Conservation (phyloP, 2,888 invertebrate species). For the Lamellibrachia satsuma region DNA sequence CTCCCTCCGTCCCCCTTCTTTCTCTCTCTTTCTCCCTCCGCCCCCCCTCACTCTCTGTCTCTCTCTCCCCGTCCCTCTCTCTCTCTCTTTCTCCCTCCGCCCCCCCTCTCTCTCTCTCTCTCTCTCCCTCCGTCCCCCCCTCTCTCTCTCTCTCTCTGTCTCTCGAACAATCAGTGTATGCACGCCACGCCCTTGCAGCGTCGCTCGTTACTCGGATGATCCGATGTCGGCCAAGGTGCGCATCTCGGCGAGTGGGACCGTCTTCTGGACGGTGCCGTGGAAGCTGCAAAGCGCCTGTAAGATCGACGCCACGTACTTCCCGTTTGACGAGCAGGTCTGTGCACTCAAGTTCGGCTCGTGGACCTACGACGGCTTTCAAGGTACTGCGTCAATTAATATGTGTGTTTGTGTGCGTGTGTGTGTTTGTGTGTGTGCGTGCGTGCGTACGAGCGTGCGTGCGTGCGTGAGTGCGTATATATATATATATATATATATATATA, state of each 20-base stretch:
- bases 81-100: too few relatives aligned
- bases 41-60: too few relatives aligned
- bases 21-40: too few relatives aligned
- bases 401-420: slow-evolving; percentile 29
- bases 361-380: slow-evolving; percentile 62
- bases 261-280: slow-evolving; percentile 72
- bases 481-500: slow-evolving; percentile 26
- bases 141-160: too few relatives aligned
- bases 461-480: slow-evolving; percentile 29
- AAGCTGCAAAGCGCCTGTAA: slow-evolving; percentile 71
- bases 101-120: too few relatives aligned
- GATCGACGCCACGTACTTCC: slow-evolving; percentile 70
- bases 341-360: slow-evolving; percentile 59
- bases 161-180: neutral
- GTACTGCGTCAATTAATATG: slow-evolving; percentile 28
- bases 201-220: slow-evolving; percentile 55
- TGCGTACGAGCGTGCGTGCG: slow-evolving; percentile 20
- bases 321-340: slow-evolving; percentile 69
- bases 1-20: too few relatives aligned
- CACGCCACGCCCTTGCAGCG: neutral
- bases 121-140: too few relatives aligned
- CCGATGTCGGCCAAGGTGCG: slow-evolving; percentile 71
- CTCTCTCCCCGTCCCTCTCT: too few relatives aligned
- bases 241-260: slow-evolving; percentile 68
- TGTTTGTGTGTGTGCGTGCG: slow-evolving; percentile 28